Conservation (phyloP, 2,797 vertebrate genomes). For the Salmo trutta region DNA sequence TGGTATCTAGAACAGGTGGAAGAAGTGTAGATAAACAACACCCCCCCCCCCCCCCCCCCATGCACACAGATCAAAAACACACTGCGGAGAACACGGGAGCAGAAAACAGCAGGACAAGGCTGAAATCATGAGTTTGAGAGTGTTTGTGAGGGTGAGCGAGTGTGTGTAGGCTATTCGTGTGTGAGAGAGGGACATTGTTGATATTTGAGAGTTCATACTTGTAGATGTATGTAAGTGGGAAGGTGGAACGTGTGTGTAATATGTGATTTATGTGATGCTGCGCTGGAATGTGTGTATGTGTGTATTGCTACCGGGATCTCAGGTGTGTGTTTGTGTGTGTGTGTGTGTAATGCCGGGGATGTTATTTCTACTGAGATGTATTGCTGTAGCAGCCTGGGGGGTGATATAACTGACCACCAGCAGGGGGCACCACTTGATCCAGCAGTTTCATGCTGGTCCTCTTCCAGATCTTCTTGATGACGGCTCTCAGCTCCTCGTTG, state of each 20-base stretch:
- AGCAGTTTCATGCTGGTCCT: conserved; percentile 98
- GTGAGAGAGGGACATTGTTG: not conserved
- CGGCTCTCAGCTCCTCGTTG: conserved; percentile 97
- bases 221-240: not conserved
- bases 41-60: not conserved
- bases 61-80: conserved; percentile 60
- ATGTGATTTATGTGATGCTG: too few relatives aligned
- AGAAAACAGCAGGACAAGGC: conserved; percentile 51
- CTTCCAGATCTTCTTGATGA: conserved; percentile 99
- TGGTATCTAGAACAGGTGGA: conserved; percentile 56
- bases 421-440: conserved; percentile 98
- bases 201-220: not conserved
- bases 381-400: conserved; percentile 27
- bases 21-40: conserved; percentile 36
- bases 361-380: conserved; percentile 15
- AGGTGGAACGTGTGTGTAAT: not conserved
- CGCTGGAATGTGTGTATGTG: not conserved
- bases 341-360: conserved; percentile 8
- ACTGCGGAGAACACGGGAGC: conserved; percentile 63
- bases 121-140: not conserved
- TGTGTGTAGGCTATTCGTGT: not conserved
- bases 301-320: not conserved
- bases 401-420: conserved; percentile 91
- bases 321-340: conserved; percentile 7
- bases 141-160: not conserved